phyloP scores from a whole-genome alignment of 2,113 vertebrate species.

The Chaetodon trifascialis region DNA sequence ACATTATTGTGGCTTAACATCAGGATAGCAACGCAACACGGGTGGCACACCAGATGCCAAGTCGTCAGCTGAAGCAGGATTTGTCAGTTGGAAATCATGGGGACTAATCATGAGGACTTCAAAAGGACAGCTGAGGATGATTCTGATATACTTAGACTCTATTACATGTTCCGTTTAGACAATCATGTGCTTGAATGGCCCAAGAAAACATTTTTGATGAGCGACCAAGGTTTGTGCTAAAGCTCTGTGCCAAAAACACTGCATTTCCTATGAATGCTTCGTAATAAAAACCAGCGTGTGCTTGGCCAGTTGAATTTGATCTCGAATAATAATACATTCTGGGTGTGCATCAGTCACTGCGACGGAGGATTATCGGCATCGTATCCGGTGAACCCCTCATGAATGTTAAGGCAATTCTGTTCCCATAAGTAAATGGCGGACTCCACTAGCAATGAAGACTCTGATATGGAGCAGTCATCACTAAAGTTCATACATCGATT shows the following conservation, averaged over 20 bases:
- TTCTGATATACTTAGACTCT: not conserved
- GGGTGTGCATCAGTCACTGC: not conserved
- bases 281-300: not conserved
- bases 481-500: not conserved
- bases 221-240: too few species aligned
- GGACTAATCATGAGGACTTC: slow-evolving; percentile 1
- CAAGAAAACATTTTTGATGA: not conserved
- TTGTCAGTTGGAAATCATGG: not conserved
- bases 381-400: not conserved
- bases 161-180: not conserved
- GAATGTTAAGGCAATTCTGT: not conserved
- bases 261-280: too few species aligned
- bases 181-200: not conserved
- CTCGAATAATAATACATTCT: not conserved
- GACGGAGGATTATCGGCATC: not conserved
- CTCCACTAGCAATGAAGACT: not conserved
- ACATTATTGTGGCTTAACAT: slow-evolving; percentile 1
- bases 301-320: not conserved
- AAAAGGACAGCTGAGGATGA: not conserved
- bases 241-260: not conserved
- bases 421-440: not conserved
- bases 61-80: not conserved
- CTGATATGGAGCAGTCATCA: not conserved
- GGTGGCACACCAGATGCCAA: not conserved
- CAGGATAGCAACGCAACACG: not conserved